phyloP scores from a whole-genome alignment of 2,888 invertebrate genomes.

The Caenorhabditis sp. region DNA sequence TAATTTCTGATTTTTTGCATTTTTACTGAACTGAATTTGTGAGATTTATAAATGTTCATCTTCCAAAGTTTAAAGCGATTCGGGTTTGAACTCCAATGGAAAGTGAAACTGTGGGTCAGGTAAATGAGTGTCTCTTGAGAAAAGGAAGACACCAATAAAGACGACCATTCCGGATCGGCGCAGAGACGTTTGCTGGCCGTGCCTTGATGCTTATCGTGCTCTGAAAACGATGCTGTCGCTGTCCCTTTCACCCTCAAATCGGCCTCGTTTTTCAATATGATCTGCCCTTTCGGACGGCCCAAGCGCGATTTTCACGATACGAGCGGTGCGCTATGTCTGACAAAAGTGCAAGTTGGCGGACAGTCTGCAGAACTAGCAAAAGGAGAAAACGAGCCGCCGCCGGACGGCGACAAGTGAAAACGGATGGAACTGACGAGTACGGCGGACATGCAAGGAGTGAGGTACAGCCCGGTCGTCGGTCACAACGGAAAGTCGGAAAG shows the following conservation, averaged over 20 bases:
- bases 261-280: slow-evolving; percentile 57
- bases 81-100: slow-evolving; percentile 2
- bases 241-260: slow-evolving; percentile 53
- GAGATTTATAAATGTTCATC: too few species aligned
- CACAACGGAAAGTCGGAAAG: slow-evolving; percentile 21
- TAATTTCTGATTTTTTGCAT: too few species aligned
- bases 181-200: slow-evolving; percentile 37
- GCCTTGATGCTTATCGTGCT: slow-evolving; percentile 59
- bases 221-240: slow-evolving; percentile 51
- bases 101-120: slow-evolving; percentile 42
- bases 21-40: not conserved
- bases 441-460: slow-evolving; percentile 15
- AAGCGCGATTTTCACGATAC: slow-evolving; percentile 40
- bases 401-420: slow-evolving; percentile 24
- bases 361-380: slow-evolving; percentile 16
- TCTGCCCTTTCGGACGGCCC: slow-evolving; percentile 43
- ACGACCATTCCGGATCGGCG: slow-evolving; percentile 52
- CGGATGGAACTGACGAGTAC: slow-evolving; percentile 48
- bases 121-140: slow-evolving; percentile 37
- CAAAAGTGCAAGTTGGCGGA: slow-evolving; percentile 45
- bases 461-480: slow-evolving; percentile 16
- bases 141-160: slow-evolving; percentile 43
- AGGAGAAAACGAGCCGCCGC: slow-evolving; percentile 7
- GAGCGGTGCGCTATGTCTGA: slow-evolving; percentile 42
- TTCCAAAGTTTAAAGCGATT: too few species aligned